These are phyloP conservation scores for Pteronotus mesoamericanus DNA, from an alignment of 2,797 vertebrate genomes.

Conservation along the genomic window DNA sequence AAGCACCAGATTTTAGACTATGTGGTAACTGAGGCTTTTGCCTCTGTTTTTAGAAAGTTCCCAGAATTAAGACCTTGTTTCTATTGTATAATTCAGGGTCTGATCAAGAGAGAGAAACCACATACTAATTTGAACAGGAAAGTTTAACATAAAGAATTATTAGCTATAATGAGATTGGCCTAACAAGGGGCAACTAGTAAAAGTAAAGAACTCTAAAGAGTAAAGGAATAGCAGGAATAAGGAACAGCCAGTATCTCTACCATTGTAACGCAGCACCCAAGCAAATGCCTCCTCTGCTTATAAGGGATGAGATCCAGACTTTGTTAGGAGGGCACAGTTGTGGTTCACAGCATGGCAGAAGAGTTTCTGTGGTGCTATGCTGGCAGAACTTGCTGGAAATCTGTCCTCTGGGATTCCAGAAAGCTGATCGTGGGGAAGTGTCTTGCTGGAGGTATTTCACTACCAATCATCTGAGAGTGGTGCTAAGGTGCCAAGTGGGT, in stretches of 20 bases:
- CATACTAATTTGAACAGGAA: neutral
- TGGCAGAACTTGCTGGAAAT: neutral
- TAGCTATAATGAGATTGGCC: neutral
- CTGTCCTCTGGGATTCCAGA: neutral
- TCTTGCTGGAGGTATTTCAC: neutral
- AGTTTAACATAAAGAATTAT: neutral
- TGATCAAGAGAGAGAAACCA: neutral
- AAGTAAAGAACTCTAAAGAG: conserved; percentile 1
- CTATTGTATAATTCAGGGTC: neutral
- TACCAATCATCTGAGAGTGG: neutral
- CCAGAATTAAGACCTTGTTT: neutral
- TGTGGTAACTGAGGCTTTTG: neutral
- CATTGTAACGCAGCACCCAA: neutral
- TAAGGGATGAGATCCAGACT: neutral
- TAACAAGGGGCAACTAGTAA: neutral
- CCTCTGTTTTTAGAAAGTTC: neutral
- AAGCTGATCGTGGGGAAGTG: neutral
- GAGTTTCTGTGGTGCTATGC: neutral
- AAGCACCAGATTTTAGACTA: neutral
- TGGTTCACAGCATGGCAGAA: neutral
- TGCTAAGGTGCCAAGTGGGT: neutral
- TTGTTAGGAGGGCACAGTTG: neutral
- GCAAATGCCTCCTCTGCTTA: neutral
- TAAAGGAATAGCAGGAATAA: neutral
- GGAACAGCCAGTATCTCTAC: neutral